phyloP scores from a whole-genome alignment of 2,113 vertebrate genomes.

The Prietella phreatophila region DNA sequence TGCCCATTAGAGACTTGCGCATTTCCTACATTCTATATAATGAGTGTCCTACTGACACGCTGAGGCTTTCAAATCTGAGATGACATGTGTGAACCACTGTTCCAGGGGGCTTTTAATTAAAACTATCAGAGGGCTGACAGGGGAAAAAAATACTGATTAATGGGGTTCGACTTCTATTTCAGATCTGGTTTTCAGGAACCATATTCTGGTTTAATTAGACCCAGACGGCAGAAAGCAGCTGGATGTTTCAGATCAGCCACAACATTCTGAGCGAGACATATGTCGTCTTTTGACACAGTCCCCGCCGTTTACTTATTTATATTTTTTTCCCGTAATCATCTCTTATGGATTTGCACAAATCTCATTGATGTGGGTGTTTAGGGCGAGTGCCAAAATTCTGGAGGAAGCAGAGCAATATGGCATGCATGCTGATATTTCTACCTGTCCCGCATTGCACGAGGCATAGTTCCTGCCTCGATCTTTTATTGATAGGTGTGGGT shows the following conservation, averaged over 20 bases:
- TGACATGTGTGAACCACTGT: slow-evolving; percentile 71
- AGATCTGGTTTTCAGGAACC: slow-evolving; percentile 72
- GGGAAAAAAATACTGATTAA: slow-evolving; percentile 70
- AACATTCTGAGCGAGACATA: slow-evolving; percentile 67
- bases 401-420: slow-evolving; percentile 6
- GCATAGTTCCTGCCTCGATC: neutral
- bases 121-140: slow-evolving; percentile 67
- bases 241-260: slow-evolving; percentile 69
- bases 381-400: slow-evolving; percentile 11
- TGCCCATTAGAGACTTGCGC: slow-evolving; percentile 49
- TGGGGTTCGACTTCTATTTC: slow-evolving; percentile 71
- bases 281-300: slow-evolving; percentile 64
- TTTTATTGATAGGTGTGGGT: slow-evolving; percentile 17
- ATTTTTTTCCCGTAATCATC: neutral
- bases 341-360: slow-evolving; percentile 11
- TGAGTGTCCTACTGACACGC: slow-evolving; percentile 69
- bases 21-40: slow-evolving; percentile 64
- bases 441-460: neutral
- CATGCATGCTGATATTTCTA: slow-evolving; percentile 13
- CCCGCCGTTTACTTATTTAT: slow-evolving; percentile 19
- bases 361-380: slow-evolving; percentile 19
- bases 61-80: slow-evolving; percentile 68
- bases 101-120: slow-evolving; percentile 77
- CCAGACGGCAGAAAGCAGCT: slow-evolving; percentile 72
- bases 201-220: slow-evolving; percentile 75